Conservation (phyloP, 2,113 vertebrate genomes). For the Toxostoma redivivum region DNA sequence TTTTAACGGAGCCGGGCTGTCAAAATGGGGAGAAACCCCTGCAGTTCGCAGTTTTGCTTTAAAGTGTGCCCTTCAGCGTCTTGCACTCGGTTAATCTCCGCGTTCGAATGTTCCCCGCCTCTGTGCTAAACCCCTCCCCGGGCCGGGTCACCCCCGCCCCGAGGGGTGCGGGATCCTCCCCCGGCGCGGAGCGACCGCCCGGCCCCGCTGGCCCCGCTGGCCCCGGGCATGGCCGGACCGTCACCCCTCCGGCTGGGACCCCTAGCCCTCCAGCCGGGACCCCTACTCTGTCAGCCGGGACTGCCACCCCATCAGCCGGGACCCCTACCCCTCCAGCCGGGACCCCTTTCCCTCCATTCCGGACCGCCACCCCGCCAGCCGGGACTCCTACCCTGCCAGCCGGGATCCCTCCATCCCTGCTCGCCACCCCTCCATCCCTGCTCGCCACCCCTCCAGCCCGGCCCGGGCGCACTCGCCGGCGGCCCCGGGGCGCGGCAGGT, state of each 20-base stretch:
- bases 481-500: constrained; percentile 59
- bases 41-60: too few species aligned
- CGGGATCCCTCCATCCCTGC: too few species aligned
- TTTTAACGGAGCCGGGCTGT: neutral
- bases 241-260: too few species aligned
- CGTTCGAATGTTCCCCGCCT: accelerated
- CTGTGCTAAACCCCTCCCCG: neutral
- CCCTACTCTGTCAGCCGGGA: too few species aligned
- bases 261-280: too few species aligned
- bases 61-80: accelerated
- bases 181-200: neutral
- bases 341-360: too few species aligned
- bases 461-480: neutral
- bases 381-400: too few species aligned
- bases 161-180: neutral
- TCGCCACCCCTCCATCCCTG: too few species aligned
- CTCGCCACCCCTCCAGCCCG: neutral
- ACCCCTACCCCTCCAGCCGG: too few species aligned
- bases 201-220: too few species aligned
- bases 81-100: accelerated
- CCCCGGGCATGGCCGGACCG: neutral
- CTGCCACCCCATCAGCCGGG: too few species aligned
- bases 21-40: accelerated
- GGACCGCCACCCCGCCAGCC: too few species aligned
- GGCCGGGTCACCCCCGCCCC: neutral